A percentile compares a stretch with the other conserved stretches of the same genome.
phyloP scores from a whole-genome alignment of 37 sponge, comb jelly and placozoan genomes.

The Beroe forskalii region DNA sequence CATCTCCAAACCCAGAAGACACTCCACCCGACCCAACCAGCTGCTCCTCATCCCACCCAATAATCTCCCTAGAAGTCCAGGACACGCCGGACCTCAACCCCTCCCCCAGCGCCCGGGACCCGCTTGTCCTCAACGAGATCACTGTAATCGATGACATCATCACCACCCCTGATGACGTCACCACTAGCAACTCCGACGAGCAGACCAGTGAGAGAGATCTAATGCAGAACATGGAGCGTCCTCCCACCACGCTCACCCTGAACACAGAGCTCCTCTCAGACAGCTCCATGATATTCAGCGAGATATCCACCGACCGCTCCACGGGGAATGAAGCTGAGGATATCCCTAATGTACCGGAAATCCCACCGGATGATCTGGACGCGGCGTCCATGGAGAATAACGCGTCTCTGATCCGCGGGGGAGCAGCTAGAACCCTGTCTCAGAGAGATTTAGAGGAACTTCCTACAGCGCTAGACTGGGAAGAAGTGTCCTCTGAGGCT shows the following conservation, averaged over 20 bases:
- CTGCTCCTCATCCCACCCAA: neutral
- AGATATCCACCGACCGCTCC: neutral
- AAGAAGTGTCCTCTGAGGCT: slow-evolving; percentile 33
- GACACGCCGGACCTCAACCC: neutral
- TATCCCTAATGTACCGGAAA: neutral
- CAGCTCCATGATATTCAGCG: neutral
- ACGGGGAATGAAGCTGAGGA: neutral
- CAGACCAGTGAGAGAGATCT: too few species aligned
- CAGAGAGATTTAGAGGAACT: neutral
- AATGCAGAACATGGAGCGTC: too few species aligned
- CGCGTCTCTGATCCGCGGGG: neutral
- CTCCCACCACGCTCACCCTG: neutral
- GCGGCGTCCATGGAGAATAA: neutral
- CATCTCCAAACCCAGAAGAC: too few species aligned
- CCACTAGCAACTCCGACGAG: too few species aligned
- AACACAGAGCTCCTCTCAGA: neutral
- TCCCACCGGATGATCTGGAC: neutral
- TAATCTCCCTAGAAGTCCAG: neutral
- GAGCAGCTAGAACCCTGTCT: neutral
- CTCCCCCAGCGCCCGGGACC: neutral
- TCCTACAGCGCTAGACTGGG: slow-evolving; percentile 25
- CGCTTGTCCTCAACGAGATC: neutral
- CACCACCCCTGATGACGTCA: neutral
- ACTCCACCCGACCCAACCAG: too few species aligned
- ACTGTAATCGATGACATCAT: neutral